Evolutionary conservation across 1,140 invertebrate species (phyloP).

Genomic region (Diachasma alloeum): DNA sequence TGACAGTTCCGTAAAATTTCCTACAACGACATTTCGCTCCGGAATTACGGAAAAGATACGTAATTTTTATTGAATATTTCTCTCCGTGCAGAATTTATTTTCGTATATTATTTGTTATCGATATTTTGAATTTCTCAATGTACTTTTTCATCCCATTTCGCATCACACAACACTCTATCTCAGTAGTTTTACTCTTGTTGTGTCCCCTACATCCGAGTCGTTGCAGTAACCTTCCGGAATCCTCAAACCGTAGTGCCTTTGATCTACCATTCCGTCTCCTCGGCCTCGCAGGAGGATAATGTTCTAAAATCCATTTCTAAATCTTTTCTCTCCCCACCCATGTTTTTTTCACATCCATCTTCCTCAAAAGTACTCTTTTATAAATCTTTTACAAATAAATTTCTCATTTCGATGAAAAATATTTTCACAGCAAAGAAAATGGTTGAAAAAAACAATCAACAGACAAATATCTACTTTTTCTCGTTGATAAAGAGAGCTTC

Average conservation of each 20-base stretch:
- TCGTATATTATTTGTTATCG: too few species aligned
- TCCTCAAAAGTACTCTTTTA: not conserved
- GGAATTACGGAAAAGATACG: too few species aligned
- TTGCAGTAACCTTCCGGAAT: slow-evolving; percentile 24
- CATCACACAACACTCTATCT: not conserved
- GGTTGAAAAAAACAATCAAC: not conserved
- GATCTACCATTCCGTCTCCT: slow-evolving; percentile 47
- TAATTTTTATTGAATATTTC: too few species aligned
- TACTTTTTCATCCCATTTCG: too few species aligned
- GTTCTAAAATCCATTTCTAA: slow-evolving; percentile 12
- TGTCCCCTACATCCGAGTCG: slow-evolving; percentile 23
- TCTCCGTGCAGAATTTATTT: too few species aligned
- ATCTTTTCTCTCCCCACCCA: not conserved
- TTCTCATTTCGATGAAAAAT: not conserved
- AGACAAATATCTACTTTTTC: not conserved
- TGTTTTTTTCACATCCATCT: not conserved
- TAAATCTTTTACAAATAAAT: not conserved
- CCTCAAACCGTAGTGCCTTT: slow-evolving; percentile 34
- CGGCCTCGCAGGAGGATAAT: slow-evolving; percentile 16
- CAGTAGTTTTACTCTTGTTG: not conserved
- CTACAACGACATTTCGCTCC: too few species aligned
- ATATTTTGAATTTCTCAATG: too few species aligned
- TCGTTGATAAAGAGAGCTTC: not conserved
- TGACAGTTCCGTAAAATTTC: too few species aligned
- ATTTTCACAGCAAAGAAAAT: not conserved